A percentile compares a stretch with the other conserved stretches of the same genome.
Conservation (phyloP, 1,140 invertebrate genomes). For the Diuraphis noxia region DNA sequence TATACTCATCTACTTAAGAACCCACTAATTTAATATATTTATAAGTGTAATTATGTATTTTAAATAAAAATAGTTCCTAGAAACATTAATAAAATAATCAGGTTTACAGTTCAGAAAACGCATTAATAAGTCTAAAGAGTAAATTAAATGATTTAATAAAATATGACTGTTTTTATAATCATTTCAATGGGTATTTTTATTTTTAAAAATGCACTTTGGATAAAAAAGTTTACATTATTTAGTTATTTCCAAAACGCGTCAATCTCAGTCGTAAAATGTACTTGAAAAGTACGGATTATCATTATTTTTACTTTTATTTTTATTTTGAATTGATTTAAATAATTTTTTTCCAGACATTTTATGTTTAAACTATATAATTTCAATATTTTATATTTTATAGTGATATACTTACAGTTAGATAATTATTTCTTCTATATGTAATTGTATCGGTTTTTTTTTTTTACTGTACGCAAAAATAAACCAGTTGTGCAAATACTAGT, state of each 20-base stretch:
- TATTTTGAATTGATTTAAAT: neutral
- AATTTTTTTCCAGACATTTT: neutral
- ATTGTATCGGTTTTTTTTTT: neutral
- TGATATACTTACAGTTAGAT: neutral
- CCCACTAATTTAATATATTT: neutral
- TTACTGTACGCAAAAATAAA: neutral
- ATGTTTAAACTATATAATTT: neutral
- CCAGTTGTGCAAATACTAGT: no score
- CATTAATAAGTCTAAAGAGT: neutral
- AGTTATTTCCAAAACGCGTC: neutral
- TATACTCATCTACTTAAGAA: neutral
- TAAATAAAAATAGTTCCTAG: neutral
- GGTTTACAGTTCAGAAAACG: neutral
- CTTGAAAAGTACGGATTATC: neutral
- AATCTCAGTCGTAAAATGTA: neutral
- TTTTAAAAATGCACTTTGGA: neutral
- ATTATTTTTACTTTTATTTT: neutral
- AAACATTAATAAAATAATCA: neutral
- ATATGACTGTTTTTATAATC: neutral
- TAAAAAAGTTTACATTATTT: neutral
- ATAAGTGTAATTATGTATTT: neutral
- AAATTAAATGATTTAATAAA: neutral
- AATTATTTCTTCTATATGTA: neutral
- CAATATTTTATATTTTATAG: neutral
- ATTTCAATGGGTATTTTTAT: neutral